Conservation (phyloP, 2,113 vertebrate genomes). For the Brachyistius frenatus region DNA sequence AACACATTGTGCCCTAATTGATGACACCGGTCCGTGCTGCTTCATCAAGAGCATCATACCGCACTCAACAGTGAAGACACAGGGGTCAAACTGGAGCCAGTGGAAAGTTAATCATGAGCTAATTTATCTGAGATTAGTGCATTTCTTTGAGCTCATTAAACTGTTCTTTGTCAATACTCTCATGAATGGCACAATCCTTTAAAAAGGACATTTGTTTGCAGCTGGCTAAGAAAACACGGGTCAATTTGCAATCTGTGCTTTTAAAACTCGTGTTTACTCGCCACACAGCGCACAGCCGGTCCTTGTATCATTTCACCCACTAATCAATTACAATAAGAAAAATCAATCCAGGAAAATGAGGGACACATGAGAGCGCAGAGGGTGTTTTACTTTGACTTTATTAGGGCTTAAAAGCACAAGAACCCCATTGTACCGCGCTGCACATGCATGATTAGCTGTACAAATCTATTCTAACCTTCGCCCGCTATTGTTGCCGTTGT, state of each 20-base stretch:
- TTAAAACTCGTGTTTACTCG: slow-evolving; percentile 20
- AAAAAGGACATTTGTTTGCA: slow-evolving; percentile 29
- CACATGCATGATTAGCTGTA: slow-evolving; percentile 27
- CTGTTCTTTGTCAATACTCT: slow-evolving; percentile 9
- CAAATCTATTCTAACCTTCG: slow-evolving; percentile 46
- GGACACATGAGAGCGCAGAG: slow-evolving; percentile 22
- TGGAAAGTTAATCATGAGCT: slow-evolving; percentile 29
- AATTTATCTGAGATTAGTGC: slow-evolving; percentile 45
- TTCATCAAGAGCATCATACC: slow-evolving; percentile 46
- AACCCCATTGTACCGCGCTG: slow-evolving; percentile 7
- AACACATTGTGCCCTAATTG: slow-evolving; percentile 50
- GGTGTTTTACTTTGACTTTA: slow-evolving; percentile 44
- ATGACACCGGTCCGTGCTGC: slow-evolving; percentile 36
- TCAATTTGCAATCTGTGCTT: slow-evolving; percentile 24
- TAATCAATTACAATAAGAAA: slow-evolving; percentile 52
- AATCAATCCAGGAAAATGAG: slow-evolving; percentile 55
- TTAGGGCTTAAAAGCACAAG: slow-evolving; percentile 36
- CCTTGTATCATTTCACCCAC: slow-evolving; percentile 31
- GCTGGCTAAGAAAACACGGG: slow-evolving; percentile 27
- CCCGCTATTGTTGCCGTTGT: slow-evolving; percentile 32
- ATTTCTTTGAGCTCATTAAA: slow-evolving; percentile 33
- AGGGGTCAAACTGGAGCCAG: slow-evolving; percentile 28
- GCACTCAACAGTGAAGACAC: slow-evolving; percentile 23
- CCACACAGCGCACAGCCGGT: slow-evolving; percentile 11
- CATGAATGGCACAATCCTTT: slow-evolving; percentile 33